These are phyloP conservation scores for Drosophila picticornis DNA, from an alignment of 2,888 invertebrate genomes.

Conservation along the genomic window DNA sequence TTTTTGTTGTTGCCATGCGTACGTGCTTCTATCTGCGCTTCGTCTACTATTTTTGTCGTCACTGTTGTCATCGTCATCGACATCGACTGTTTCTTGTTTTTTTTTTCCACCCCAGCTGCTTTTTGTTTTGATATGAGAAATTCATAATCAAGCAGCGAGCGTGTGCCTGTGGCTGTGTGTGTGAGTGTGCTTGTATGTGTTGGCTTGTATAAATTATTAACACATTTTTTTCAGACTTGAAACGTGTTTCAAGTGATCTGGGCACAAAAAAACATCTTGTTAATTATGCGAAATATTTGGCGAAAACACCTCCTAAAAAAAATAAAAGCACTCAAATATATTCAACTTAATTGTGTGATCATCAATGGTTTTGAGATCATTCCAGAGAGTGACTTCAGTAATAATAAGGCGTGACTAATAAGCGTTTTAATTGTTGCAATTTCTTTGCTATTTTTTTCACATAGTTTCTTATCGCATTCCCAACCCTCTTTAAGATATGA, in stretches of 20 bases:
- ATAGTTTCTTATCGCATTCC: constrained; percentile 33
- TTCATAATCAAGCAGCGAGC: constrained; percentile 55
- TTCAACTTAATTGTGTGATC: constrained; percentile 30
- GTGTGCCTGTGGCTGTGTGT: constrained; percentile 14
- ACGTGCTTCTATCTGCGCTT: constrained; percentile 52
- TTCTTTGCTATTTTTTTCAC: neutral
- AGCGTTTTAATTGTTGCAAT: constrained; percentile 36
- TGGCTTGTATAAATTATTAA: constrained; percentile 47
- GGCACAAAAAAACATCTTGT: constrained; percentile 21
- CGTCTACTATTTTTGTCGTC: constrained; percentile 51
- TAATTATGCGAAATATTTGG: constrained; percentile 37
- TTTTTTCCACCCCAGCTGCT: constrained; percentile 64
- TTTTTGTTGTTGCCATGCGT: constrained; percentile 40
- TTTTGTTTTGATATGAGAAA: constrained; percentile 73
- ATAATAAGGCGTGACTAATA: constrained; percentile 56
- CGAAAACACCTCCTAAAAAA: constrained; percentile 26
- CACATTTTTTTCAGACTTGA: constrained; percentile 35
- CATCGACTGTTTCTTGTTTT: constrained; percentile 25
- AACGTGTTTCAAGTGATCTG: constrained; percentile 42
- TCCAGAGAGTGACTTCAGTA: neutral
- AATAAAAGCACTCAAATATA: constrained; percentile 14
- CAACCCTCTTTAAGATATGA: constrained; percentile 18
- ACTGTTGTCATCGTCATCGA: constrained; percentile 46
- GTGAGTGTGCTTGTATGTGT: neutral
- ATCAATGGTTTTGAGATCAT: constrained; percentile 20